phyloP scores from a whole-genome alignment of 1,140 invertebrate genomes.

The Bombus cullumanus region DNA sequence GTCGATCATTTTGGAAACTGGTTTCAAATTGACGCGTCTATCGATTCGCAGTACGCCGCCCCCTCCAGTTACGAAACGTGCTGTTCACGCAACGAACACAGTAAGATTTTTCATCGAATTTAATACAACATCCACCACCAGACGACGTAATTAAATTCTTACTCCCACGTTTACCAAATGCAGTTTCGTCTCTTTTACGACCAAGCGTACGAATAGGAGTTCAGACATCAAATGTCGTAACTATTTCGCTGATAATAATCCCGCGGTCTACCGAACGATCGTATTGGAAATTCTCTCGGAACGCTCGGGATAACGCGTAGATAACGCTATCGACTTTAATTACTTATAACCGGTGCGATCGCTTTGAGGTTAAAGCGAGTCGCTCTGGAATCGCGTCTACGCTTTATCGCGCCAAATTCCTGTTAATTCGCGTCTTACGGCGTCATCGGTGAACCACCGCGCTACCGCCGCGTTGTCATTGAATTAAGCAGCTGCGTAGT shows the following conservation, averaged over 20 bases:
- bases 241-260: not conserved
- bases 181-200: not conserved
- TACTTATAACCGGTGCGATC: slow-evolving; percentile 54
- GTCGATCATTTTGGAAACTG: slow-evolving; percentile 47
- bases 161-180: too few relatives aligned
- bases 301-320: slow-evolving; percentile 27
- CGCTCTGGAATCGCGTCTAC: not conserved
- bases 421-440: slow-evolving; percentile 32
- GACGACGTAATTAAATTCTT: not conserved
- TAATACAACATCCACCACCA: not conserved
- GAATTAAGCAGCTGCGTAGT: slow-evolving; percentile 30
- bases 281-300: not conserved
- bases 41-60: not conserved
- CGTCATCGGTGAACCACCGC: slow-evolving; percentile 34
- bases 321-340: slow-evolving; percentile 56
- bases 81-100: not conserved
- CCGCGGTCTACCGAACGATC: not conserved
- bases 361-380: slow-evolving; percentile 41
- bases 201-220: not conserved
- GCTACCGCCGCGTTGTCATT: slow-evolving; percentile 25
- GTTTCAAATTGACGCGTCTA: slow-evolving; percentile 15
- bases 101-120: not conserved
- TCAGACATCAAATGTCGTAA: not conserved
- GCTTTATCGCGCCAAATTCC: slow-evolving; percentile 57
- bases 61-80: not conserved